Percentiles rank a stretch among this genome's conserved stretches.
Evolutionary conservation across 2,888 invertebrate genomes (phyloP).

Genomic region (Hypselothyrea guttata): DNA sequence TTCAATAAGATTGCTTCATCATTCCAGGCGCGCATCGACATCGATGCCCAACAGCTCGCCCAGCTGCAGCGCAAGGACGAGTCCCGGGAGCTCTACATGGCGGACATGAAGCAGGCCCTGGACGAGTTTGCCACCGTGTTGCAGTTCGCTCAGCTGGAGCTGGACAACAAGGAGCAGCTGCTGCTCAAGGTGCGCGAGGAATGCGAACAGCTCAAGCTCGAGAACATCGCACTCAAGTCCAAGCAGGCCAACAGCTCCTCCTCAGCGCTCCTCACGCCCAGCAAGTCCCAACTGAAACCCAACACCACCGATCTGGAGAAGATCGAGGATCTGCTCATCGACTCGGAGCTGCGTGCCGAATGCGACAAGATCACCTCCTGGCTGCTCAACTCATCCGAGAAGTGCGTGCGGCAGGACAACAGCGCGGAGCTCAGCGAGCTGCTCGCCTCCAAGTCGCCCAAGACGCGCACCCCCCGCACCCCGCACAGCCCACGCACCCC

Average conservation of each 20-base stretch:
- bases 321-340: constrained; percentile 78
- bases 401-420: constrained; percentile 74
- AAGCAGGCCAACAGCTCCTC: too few relatives aligned
- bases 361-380: constrained; percentile 81
- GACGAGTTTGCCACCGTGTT: constrained; percentile 82
- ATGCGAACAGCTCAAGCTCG: constrained; percentile 81
- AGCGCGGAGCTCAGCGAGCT: constrained; percentile 74
- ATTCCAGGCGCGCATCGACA: constrained; percentile 82
- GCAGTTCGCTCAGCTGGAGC: constrained; percentile 81
- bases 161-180: constrained; percentile 81
- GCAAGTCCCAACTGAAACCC: constrained; percentile 66
- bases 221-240: constrained; percentile 81
- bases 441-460: constrained; percentile 62
- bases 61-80: constrained; percentile 82
- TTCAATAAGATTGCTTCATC: constrained; percentile 82
- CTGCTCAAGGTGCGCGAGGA: constrained; percentile 79
- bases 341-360: constrained; percentile 79
- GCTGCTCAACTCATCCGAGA: constrained; percentile 76
- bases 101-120: constrained; percentile 82
- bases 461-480: constrained; percentile 61
- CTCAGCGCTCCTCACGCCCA: constrained; percentile 50
- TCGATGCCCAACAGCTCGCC: constrained; percentile 78
- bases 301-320: constrained; percentile 79
- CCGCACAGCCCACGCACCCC: constrained; percentile 69
- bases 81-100: constrained; percentile 81